Evolutionary conservation across 2,797 vertebrate species (phyloP).

Genomic region (Benthosema pterotum): DNA sequence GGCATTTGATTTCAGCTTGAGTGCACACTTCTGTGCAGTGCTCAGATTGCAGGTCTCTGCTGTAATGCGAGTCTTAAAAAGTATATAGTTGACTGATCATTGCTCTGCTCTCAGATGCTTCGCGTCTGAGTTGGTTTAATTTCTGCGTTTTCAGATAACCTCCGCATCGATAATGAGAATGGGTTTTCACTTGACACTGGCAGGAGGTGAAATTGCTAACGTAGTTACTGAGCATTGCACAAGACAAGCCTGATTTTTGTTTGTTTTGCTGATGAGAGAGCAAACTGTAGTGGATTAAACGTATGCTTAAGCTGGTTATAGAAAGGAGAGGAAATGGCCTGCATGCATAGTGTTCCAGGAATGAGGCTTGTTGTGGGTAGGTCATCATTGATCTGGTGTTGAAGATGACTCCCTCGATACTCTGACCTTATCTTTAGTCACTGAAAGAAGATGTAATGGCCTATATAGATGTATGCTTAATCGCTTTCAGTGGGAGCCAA

Average conservation of each 20-base stretch:
- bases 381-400: constrained; percentile 42
- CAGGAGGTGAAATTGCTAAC: not conserved
- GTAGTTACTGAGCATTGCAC: not conserved
- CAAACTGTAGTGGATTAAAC: not conserved
- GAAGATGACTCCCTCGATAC: constrained; percentile 24
- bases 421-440: constrained; percentile 32
- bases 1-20: not conserved
- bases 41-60: not conserved
- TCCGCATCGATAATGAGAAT: constrained; percentile 4
- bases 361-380: constrained; percentile 13
- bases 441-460: constrained; percentile 19
- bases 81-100: not conserved
- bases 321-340: constrained; percentile 13
- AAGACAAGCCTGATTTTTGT: not conserved
- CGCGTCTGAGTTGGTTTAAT: not conserved
- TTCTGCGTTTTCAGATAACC: constrained; percentile 10
- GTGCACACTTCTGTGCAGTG: not conserved
- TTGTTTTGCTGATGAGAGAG: not conserved
- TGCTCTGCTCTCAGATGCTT: not conserved
- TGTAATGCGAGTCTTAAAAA: constrained; percentile 3
- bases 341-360: constrained; percentile 28
- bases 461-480: constrained; percentile 1
- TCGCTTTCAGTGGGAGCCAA: constrained; percentile 30
- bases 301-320: constrained; percentile 13
- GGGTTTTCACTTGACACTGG: not conserved